Base-by-base conservation (phyloP, 2,888 invertebrate species). In the Tiliacea aurago region DNA sequence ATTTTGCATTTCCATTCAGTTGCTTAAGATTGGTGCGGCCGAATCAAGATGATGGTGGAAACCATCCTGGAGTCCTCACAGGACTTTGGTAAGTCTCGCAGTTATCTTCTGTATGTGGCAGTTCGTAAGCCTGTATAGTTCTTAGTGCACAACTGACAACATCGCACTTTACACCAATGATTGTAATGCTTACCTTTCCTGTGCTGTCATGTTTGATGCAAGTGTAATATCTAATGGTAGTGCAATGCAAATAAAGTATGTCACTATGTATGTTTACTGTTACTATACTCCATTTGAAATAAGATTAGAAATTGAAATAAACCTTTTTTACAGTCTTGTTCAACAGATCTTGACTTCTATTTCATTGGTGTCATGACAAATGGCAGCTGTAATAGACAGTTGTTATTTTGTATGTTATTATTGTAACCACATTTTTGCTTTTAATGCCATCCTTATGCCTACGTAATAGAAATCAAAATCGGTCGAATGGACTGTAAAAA, bases 11-110 rank as follows among this genome's bases (percentile, higher is more conserved):
- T 88, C 84, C 74, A 86, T 84, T 84, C 91, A 94, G 94, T 90
- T 88, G 90, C 87, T 90, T 90, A 89, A 84, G 84, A 75, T 84
- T 84, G 90, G 86, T 85, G 90, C 89, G 69, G 90, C 91, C 87
- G 68, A 80, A 86, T 73, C 94, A 95, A 91, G 91, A 96, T 96
- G 96, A 96, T 96, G 96, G 95, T 96, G 91, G 96, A 96, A 87
- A 95, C 95, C 85, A 92, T 95, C 86, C 92, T 96, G 75, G 96
- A 96, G 93, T 95, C 93, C 93, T 93, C 95, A 53, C 95, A 94
- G 94, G 96, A 96, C 94, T 95, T 95, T 85, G 95, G 96, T 96
- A 80, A 95, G 95, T 93, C 0, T 28, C 51, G 37, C 74, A 68
- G 33, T 5, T 59, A 23, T 41, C 1, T 2, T 28, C 4, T 18